Percentiles rank a stretch among this genome's conserved stretches.
These are phyloP conservation scores for Schizotus pectinicornis DNA, from an alignment of 2,888 invertebrate genomes.

Conservation along the genomic window DNA sequence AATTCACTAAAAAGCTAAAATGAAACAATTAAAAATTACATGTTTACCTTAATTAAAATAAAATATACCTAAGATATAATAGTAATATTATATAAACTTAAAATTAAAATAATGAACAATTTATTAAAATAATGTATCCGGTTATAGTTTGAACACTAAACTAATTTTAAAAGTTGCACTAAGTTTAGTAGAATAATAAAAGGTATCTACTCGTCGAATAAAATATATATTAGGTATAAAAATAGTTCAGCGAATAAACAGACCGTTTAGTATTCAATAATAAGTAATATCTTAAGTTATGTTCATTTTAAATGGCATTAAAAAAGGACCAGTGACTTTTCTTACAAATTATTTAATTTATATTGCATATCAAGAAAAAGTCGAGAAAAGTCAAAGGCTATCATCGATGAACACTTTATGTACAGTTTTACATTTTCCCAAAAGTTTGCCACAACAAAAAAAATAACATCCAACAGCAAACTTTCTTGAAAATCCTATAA, in stretches of 20 bases:
- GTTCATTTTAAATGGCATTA: constrained; percentile 27
- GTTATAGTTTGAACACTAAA: constrained; percentile 39
- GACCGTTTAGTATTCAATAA: constrained; percentile 25
- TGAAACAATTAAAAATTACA: constrained; percentile 54
- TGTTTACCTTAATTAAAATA: constrained; percentile 50
- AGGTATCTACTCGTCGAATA: constrained; percentile 40
- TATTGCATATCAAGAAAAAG: constrained; percentile 26
- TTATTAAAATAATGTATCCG: constrained; percentile 32
- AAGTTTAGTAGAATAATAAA: constrained; percentile 37
- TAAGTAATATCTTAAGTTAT: constrained; percentile 32
- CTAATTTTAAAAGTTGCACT: constrained; percentile 39
- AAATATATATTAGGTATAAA: constrained; percentile 32
- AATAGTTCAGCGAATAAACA: constrained; percentile 27
- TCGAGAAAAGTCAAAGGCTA: constrained; percentile 8
- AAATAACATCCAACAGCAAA: not conserved
- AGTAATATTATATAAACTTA: constrained; percentile 51
- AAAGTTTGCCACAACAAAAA: not conserved
- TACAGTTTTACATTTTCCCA: constrained; percentile 17
- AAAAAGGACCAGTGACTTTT: constrained; percentile 8
- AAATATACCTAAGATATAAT: constrained; percentile 52
- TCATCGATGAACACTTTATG: constrained; percentile 25
- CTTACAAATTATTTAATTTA: constrained; percentile 12
- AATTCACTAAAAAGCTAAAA: constrained; percentile 53
- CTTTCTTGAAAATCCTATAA: constrained; percentile 9
- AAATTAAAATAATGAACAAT: constrained; percentile 47